Evolutionary conservation across 2,113 vertebrate species (phyloP), one percentile per base, ranked within the genome.

Genomic region (Hippocampus barbouri): DNA sequence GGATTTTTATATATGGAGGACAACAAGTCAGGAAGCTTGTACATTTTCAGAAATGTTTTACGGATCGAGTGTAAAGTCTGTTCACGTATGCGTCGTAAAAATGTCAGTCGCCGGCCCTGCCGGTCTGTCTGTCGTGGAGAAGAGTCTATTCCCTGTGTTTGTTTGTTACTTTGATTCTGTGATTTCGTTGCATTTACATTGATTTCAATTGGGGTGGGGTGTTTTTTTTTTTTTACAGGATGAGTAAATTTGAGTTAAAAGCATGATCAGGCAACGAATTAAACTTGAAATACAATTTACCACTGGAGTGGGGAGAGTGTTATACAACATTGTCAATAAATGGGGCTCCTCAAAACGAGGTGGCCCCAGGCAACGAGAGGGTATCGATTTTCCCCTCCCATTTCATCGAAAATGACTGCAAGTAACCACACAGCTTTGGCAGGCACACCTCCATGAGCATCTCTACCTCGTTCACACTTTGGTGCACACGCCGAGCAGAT

Each of bases 401-500:
- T 74, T 73, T 30, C 75, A 73, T 83, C 62, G 68, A 16, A 16
- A 60, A 30, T 16, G 27, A 2, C 79, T 79, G 77, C 83, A 70
- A 81, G 65, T 65, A 72, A 67, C 68, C 49, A 30, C 74, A 66
- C 76, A 60, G 62, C 53, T 40, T 66, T 84, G 81, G 82, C 86
- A 86, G 66, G 66, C 51, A 59, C 81, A 75, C 69, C 73, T 76
- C 62, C 74, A 65, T 41, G 38, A 74, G 72, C 73, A 84, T 73
- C 68, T 75, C 69, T 23, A 2, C 76, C 80, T 81, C 77, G 79
- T 45, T 84, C 81, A 65, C 82, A 78, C 79, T 62, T 72, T 70
- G 20, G 69, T 81, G 81, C 75, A 77, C 85, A 74, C 25, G 59
- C 78, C 78, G 72, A 73, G 77, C 86, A 80, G 83, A 75, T 66